phyloP scores from a whole-genome alignment of 2,888 invertebrate species.

The Andrena camellia region DNA sequence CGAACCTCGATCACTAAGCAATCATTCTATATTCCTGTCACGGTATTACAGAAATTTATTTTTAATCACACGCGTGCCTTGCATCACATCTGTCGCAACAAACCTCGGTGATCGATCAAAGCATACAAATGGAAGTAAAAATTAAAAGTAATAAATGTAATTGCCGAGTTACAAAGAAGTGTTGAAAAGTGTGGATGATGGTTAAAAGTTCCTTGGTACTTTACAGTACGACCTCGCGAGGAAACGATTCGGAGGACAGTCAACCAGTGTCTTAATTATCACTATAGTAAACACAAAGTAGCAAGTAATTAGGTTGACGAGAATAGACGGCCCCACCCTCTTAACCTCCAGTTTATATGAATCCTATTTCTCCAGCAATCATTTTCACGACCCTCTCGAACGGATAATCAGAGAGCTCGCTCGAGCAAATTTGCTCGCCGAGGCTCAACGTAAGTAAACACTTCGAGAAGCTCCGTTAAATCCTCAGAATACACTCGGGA shows the following conservation, averaged over 20 bases:
- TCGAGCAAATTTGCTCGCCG: slow-evolving; percentile 68
- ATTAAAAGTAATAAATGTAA: background rate
- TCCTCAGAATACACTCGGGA: slow-evolving; percentile 69
- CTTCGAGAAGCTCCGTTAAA: slow-evolving; percentile 68
- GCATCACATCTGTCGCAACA: background rate
- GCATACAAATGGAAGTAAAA: background rate
- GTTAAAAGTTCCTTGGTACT: background rate
- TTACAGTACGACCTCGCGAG: background rate
- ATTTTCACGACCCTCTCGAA: slow-evolving; percentile 63
- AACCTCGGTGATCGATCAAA: slow-evolving; percentile 1
- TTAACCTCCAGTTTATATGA: slow-evolving; percentile 71
- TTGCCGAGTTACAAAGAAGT: slow-evolving; percentile 6
- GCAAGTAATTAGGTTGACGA: slow-evolving; percentile 35
- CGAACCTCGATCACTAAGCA: background rate
- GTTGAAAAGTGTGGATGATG: background rate
- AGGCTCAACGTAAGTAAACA: slow-evolving; percentile 66
- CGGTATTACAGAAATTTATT: background rate
- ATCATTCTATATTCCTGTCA: background rate
- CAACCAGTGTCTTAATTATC: slow-evolving; percentile 43
- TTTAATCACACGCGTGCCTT: background rate
- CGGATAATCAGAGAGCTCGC: slow-evolving; percentile 69
- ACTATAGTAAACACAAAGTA: slow-evolving; percentile 17
- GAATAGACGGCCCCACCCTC: slow-evolving; percentile 19
- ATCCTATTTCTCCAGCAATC: slow-evolving; percentile 52
- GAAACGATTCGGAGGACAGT: background rate